Base-by-base conservation (phyloP, 2,888 invertebrate genomes). In the Dendrolimus pini region DNA sequence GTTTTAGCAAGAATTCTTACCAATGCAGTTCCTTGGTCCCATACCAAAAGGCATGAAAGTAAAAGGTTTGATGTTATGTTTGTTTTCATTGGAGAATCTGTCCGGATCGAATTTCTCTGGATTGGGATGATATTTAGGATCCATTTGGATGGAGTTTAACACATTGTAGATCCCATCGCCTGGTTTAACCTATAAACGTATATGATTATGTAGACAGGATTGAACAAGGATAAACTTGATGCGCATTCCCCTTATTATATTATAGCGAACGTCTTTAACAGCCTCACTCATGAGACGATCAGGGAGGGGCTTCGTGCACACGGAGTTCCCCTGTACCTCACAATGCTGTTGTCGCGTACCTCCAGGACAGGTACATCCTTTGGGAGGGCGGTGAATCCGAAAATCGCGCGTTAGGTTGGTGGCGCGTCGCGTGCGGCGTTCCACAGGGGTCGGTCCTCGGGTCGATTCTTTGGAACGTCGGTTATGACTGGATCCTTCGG, bases 11-110 rank as follows among this genome's bases (percentile, higher is more conserved):
- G 3, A 30, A 6, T 30, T 30, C 69, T 70, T 63, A 82, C 91
- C 92, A 56, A 92, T 85, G 64, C 92, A 92, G 65, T 75, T 85
- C 54, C 92, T 82, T 0, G 91, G 92, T 2, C 92, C 92, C 41
- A 75, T 63, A 3, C 92, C 92, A 63, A 92, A 92, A 0, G 92
- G 91, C 70, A 91, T 66, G 62, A 82, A 92, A 0, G 87, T 80
- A 62, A 83, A 87, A 0, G 88, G 85, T 59, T 82, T 68, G 54
- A 91, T 82, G 1, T 82, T 82, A 1, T 75, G 70, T 63, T 80
- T 83, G 57, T 80, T 82, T 55, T 85, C 83, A 0, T 82, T 78
- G 0, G 74, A 77, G 65, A 88, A 89, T 53, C 85, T 68, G 30
- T 88, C 85, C 0, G 89, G 90, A 57, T 87, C 74, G 60, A 88